Evolutionary conservation across 2,888 invertebrate genomes (phyloP).

Genomic region (Mimachlamys varia): DNA sequence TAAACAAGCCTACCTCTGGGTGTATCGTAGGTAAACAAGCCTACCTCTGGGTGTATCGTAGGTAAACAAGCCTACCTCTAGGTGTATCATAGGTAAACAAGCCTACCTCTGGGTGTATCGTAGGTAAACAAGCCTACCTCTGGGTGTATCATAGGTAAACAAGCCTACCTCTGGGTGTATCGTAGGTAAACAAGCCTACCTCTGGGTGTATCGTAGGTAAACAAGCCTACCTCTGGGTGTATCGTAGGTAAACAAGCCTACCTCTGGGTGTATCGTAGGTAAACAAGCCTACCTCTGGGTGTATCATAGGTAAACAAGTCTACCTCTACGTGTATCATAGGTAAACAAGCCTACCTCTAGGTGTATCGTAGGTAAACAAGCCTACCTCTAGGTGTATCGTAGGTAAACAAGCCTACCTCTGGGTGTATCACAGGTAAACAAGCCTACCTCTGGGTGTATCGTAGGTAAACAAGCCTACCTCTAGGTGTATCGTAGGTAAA

Average conservation of each 20-base stretch:
- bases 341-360: not conserved
- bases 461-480: not conserved
- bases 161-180: not conserved
- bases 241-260: not conserved
- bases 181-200: not conserved
- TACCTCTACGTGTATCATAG: not conserved
- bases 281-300: not conserved
- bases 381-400: not conserved
- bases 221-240: not conserved
- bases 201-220: not conserved
- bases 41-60: not conserved
- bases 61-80: not conserved
- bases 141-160: not conserved
- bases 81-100: not conserved
- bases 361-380: not conserved
- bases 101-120: not conserved
- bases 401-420: not conserved
- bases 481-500: not conserved
- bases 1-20: not conserved
- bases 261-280: not conserved
- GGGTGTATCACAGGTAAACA: not conserved
- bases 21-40: not conserved
- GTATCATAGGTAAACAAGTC: not conserved
- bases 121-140: not conserved
- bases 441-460: not conserved